Conservation (phyloP, 2,888 invertebrate species). For the Leucophenga maculata region DNA sequence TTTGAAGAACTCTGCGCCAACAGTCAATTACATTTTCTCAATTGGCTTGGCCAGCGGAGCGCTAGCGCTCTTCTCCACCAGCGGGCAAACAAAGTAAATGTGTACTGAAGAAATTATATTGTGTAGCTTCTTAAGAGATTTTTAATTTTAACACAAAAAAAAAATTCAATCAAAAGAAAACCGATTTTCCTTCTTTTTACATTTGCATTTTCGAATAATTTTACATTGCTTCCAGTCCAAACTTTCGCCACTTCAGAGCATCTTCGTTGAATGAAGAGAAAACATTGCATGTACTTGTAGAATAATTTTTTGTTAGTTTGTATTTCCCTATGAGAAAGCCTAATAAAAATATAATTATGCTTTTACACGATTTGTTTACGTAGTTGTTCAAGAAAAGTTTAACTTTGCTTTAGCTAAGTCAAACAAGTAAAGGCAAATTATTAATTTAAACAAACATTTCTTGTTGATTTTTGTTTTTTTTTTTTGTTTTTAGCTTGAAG, state of each 20-base stretch:
- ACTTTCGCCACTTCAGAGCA: background rate
- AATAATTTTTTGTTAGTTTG: no score
- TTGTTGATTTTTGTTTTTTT: no score
- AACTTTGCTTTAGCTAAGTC: no score
- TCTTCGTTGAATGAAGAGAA: background rate
- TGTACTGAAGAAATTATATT: constrained; percentile 42
- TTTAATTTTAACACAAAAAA: constrained; percentile 29
- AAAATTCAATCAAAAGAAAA: constrained; percentile 19
- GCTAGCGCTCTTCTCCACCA: constrained; percentile 95
- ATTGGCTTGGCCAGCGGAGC: constrained; percentile 91
- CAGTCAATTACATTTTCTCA: constrained; percentile 94
- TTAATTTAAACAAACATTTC: no score
- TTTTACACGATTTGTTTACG: no score
- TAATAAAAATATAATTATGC: no score
- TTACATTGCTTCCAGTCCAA: background rate
- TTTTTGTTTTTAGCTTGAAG: no score
- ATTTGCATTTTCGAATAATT: constrained; percentile 5
- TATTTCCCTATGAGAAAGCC: no score
- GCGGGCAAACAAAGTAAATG: constrained; percentile 68
- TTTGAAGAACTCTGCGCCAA: constrained; percentile 89
- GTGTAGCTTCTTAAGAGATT: constrained; percentile 48
- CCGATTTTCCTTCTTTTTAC: constrained; percentile 34
- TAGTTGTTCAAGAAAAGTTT: no score
- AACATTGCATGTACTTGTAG: background rate
- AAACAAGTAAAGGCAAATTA: no score